These are phyloP conservation scores for Oreocharis arfaki DNA, from an alignment of 2,113 vertebrate genomes.

Conservation along the genomic window DNA sequence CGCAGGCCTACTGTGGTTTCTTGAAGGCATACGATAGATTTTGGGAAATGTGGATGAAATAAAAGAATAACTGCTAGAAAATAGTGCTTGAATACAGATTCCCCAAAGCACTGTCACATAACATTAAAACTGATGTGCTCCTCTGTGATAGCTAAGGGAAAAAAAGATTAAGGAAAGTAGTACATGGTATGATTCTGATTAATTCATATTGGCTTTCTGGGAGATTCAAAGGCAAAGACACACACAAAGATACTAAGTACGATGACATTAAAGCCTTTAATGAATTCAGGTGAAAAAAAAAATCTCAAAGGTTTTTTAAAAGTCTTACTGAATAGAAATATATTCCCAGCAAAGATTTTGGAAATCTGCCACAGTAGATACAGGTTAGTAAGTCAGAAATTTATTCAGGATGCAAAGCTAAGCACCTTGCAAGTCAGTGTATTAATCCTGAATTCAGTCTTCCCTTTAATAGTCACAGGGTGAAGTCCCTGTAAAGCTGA, in stretches of 20 bases:
- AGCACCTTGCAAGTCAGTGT: background rate
- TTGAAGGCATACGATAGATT: background rate
- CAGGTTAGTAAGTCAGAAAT: background rate
- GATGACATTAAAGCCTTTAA: slow-evolving; percentile 21
- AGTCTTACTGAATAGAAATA: background rate
- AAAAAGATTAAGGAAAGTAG: background rate
- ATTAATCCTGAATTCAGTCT: background rate
- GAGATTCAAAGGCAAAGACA: background rate
- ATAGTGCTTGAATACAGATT: background rate
- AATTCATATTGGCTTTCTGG: slow-evolving; percentile 33
- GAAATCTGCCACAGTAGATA: background rate
- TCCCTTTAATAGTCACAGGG: background rate
- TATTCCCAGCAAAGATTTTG: background rate
- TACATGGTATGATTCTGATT: background rate
- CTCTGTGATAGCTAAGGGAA: background rate
- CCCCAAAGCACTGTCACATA: background rate
- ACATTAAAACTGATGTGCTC: slow-evolving; percentile 15
- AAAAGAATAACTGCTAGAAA: slow-evolving; percentile 14
- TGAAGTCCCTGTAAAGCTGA: background rate
- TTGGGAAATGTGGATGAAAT: background rate
- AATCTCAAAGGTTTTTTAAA: background rate
- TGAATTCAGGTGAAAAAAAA: background rate
- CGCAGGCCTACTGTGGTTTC: background rate
- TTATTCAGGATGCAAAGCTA: background rate
- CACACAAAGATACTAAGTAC: slow-evolving; percentile 4